Evolutionary conservation across 2,888 invertebrate genomes (phyloP).

Genomic region (Acleris literana): DNA sequence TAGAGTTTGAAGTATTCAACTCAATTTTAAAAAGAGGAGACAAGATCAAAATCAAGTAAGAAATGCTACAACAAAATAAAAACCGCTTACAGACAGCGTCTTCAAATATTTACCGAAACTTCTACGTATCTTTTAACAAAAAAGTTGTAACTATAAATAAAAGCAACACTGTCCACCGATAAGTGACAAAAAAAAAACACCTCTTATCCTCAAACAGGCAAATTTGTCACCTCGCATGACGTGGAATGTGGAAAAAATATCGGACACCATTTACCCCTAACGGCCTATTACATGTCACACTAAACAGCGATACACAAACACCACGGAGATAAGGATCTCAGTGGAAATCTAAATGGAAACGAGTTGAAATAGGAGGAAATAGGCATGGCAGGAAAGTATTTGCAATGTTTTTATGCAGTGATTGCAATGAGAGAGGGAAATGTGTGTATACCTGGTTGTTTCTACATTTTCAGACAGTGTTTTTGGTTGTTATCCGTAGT

Average conservation of each 20-base stretch:
- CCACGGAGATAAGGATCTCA: conserved; percentile 30
- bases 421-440: too few species aligned
- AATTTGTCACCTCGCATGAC: conserved; percentile 28
- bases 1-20: too few species aligned
- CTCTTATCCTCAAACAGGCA: not conserved
- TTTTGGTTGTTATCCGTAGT: too few species aligned
- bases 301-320: conserved; percentile 39
- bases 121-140: too few species aligned
- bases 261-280: conserved; percentile 39
- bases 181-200: not conserved
- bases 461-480: too few species aligned
- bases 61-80: too few species aligned
- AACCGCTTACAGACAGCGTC: too few species aligned
- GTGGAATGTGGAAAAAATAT: conserved; percentile 28
- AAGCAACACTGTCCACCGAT: not conserved
- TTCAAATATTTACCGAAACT: too few species aligned
- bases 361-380: not conserved
- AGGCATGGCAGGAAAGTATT: not conserved
- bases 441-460: too few species aligned
- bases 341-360: conserved; percentile 7
- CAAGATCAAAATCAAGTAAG: too few species aligned
- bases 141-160: too few species aligned
- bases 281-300: conserved; percentile 42
- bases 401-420: not conserved
- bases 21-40: too few species aligned